A percentile compares a stretch with the other conserved stretches of the same genome.
Conservation (phyloP, 2,113 vertebrate species). For the Hymenochirus boettgeri region DNA sequence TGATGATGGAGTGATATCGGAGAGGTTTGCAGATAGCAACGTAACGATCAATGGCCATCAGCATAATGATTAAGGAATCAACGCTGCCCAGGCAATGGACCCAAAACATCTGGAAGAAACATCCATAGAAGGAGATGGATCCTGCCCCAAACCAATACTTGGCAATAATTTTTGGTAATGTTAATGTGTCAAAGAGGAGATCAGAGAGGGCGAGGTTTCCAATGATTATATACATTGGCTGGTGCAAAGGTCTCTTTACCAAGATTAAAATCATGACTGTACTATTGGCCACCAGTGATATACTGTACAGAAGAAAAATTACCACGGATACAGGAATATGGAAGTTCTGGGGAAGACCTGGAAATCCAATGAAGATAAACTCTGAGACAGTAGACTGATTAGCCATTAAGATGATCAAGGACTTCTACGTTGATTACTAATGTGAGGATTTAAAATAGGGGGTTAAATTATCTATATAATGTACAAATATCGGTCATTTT, state of each 20-base stretch:
- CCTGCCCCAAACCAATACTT: conserved; percentile 41
- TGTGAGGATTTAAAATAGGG: too few species aligned
- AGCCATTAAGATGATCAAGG: not conserved
- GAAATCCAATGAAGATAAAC: conserved; percentile 19
- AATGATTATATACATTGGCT: conserved; percentile 48
- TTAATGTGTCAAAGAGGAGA: conserved; percentile 44
- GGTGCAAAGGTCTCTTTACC: conserved; percentile 47
- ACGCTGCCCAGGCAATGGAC: conserved; percentile 48
- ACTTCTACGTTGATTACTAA: not conserved
- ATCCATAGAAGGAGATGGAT: conserved; percentile 46
- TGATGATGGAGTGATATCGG: conserved; percentile 35
- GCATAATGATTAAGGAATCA: conserved; percentile 46
- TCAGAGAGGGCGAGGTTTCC: conserved; percentile 48
- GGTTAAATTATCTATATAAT: too few species aligned
- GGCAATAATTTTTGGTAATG: conserved; percentile 48
- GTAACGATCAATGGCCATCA: conserved; percentile 50
- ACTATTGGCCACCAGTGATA: conserved; percentile 61
- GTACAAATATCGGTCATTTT: too few species aligned
- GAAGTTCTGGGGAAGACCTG: conserved; percentile 5
- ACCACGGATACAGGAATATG: conserved; percentile 49
- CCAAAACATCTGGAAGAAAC: conserved; percentile 49
- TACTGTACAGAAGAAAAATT: conserved; percentile 59
- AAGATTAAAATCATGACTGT: conserved; percentile 48
- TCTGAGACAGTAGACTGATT: conserved; percentile 10
- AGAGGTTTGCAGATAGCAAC: conserved; percentile 49